Percentiles rank a stretch among this genome's conserved stretches.
phyloP scores from a whole-genome alignment of 2,888 invertebrate genomes.

The Clusia tigrina region DNA sequence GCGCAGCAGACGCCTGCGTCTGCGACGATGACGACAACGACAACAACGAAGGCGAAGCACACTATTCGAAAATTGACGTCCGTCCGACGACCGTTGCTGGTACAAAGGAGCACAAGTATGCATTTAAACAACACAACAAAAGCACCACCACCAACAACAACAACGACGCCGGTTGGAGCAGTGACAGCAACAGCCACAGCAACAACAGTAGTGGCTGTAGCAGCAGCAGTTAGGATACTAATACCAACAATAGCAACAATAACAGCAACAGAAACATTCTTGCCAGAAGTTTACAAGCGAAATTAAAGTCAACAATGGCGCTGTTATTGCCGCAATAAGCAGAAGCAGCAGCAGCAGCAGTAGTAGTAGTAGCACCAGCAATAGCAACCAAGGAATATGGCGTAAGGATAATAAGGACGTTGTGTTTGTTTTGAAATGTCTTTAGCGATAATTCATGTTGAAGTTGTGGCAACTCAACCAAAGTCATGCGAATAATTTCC shows the following conservation, averaged over 20 bases:
- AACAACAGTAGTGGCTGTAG: too few species aligned
- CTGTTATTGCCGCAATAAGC: constrained; percentile 6
- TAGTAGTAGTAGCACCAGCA: not conserved
- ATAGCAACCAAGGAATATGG: too few species aligned
- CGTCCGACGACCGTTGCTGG: constrained; percentile 7
- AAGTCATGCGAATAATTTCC: too few species aligned
- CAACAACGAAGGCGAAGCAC: constrained; percentile 19
- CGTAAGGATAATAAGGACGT: constrained; percentile 3
- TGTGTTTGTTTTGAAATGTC: constrained; percentile 9
- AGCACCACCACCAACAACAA: constrained; percentile 30
- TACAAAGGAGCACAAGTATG: constrained; percentile 8
- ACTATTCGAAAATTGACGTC: not conserved
- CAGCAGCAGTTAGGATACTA: too few species aligned
- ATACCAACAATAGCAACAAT: constrained; percentile 29
- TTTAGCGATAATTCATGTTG: not conserved
- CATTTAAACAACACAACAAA: constrained; percentile 18
- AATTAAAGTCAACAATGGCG: constrained; percentile 10
- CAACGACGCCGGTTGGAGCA: not conserved
- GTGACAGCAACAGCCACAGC: constrained; percentile 29
- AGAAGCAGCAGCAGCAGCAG: not conserved
- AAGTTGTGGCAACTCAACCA: constrained; percentile 2
- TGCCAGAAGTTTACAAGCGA: constrained; percentile 8
- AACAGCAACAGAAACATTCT: constrained; percentile 13
- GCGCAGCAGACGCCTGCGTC: constrained; percentile 23
- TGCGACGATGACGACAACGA: too few species aligned